Conservation (phyloP, 2,113 vertebrate genomes). For the Ctenodactylus gundi region DNA sequence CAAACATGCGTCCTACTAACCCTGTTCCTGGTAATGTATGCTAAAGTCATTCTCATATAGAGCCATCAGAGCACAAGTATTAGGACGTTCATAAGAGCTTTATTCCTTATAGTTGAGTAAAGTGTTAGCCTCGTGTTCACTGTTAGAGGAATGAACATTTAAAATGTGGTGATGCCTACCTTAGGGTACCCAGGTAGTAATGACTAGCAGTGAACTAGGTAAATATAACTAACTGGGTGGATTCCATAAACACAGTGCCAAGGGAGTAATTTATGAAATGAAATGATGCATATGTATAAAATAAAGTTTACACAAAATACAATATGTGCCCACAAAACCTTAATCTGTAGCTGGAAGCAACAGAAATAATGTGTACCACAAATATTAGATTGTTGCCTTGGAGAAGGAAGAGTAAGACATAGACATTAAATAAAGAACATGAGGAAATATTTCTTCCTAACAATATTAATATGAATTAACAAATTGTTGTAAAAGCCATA, state of each 20-base stretch:
- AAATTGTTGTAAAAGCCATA: constrained; percentile 33
- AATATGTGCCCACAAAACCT: neutral
- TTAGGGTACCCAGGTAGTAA: neutral
- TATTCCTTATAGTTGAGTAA: neutral
- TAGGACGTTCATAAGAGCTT: neutral
- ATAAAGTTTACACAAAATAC: neutral
- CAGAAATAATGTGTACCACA: neutral
- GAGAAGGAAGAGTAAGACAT: neutral
- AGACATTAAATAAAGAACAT: neutral
- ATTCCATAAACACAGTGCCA: neutral
- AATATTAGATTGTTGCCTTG: neutral
- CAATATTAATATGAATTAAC: neutral
- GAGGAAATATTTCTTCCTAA: neutral
- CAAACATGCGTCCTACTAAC: neutral
- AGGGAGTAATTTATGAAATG: neutral
- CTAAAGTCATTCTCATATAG: neutral
- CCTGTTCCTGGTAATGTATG: neutral
- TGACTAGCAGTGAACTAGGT: neutral
- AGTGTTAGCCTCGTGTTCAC: neutral
- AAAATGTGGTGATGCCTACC: neutral
- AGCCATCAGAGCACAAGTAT: neutral
- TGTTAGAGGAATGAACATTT: neutral
- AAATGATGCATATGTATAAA: neutral
- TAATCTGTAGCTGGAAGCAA: neutral
- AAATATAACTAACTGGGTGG: neutral